Conservation (phyloP, 2,113 vertebrate species). For the Bubo scandiacus region DNA sequence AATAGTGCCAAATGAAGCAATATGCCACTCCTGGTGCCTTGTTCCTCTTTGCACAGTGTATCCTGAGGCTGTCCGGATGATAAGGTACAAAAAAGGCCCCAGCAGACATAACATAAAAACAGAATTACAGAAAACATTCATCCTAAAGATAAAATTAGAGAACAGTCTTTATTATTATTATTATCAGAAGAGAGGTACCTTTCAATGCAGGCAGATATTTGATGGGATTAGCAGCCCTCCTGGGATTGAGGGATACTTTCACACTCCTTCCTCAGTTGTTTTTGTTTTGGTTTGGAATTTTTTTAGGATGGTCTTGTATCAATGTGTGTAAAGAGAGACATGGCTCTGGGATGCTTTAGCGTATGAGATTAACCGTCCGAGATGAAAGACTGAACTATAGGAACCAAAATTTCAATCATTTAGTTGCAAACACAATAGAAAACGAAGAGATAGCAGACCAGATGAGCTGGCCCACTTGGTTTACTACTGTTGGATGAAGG, state of each 20-base stretch:
- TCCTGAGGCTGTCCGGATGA: background rate
- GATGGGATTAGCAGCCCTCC: background rate
- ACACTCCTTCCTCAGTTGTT: background rate
- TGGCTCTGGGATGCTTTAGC: rapidly evolving
- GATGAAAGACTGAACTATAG: background rate
- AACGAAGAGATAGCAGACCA: background rate
- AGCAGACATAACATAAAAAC: rapidly evolving
- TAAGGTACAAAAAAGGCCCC: background rate
- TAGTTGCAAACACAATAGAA: background rate
- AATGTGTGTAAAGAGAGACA: background rate
- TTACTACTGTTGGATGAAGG: background rate
- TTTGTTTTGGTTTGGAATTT: background rate
- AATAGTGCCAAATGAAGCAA: background rate
- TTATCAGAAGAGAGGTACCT: background rate
- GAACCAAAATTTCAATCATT: background rate
- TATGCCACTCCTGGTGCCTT: background rate
- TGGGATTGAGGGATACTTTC: background rate
- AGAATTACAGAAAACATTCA: background rate
- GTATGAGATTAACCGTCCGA: background rate
- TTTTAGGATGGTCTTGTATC: too few species aligned
- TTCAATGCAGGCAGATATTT: background rate
- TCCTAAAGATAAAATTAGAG: background rate
- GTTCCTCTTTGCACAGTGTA: background rate
- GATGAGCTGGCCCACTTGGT: background rate
- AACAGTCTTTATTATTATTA: background rate